Percentiles rank a stretch among this genome's conserved stretches.
These are phyloP conservation scores for Tachysurus fulvidraco DNA, from an alignment of 2,113 vertebrate genomes.

Conservation along the genomic window DNA sequence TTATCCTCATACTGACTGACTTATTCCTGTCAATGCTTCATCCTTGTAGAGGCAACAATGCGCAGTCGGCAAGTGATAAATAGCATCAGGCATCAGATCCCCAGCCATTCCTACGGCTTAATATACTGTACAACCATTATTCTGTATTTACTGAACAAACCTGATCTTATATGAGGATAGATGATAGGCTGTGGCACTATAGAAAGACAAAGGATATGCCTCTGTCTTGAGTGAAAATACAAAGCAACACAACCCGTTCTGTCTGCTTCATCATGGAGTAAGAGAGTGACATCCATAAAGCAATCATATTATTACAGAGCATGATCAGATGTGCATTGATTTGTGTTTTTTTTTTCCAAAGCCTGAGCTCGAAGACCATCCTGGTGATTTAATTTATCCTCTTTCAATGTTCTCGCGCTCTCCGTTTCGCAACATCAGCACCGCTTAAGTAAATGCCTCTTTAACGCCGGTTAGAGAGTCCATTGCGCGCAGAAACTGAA, in stretches of 20 bases:
- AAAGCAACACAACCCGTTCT: slow-evolving; percentile 24
- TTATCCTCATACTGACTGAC: background rate
- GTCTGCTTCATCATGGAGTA: background rate
- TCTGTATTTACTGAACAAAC: slow-evolving; percentile 23
- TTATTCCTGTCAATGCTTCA: slow-evolving; percentile 16
- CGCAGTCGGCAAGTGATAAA: slow-evolving; percentile 9
- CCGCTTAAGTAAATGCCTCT: slow-evolving; percentile 38
- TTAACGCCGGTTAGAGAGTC: background rate
- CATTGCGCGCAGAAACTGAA: slow-evolving; percentile 26
- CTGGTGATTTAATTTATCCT: slow-evolving; percentile 33
- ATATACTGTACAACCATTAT: slow-evolving; percentile 17
- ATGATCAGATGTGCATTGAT: slow-evolving; percentile 16
- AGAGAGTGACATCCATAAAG: slow-evolving; percentile 1
- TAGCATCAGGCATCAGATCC: slow-evolving; percentile 23
- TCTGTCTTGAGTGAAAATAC: slow-evolving; percentile 3
- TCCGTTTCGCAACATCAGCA: slow-evolving; percentile 25
- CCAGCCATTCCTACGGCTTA: slow-evolving; percentile 19
- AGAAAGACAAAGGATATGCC: slow-evolving; percentile 6
- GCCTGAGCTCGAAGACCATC: background rate
- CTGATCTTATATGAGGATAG: background rate
- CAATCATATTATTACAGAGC: background rate
- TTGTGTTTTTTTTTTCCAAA: background rate
- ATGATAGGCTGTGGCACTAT: background rate
- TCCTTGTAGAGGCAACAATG: slow-evolving; percentile 30
- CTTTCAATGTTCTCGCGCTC: background rate